A percentile compares a stretch with the other conserved stretches of the same genome.
Conservation (phyloP, 2,797 vertebrate genomes). For the Coilia nasus region DNA sequence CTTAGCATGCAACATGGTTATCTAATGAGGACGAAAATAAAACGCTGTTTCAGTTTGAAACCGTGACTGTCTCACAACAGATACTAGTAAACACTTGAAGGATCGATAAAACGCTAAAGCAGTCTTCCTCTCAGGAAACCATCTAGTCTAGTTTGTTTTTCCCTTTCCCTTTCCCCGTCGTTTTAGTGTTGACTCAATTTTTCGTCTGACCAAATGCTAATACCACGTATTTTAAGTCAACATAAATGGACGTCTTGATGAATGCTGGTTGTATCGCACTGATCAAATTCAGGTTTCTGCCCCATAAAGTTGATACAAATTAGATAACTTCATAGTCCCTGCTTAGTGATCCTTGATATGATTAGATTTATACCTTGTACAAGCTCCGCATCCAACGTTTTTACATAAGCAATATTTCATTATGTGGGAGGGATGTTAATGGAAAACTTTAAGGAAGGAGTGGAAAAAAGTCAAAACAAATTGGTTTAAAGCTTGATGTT, state of each 20-base stretch:
- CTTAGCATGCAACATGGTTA: neutral
- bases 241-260: constrained; percentile 46
- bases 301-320: constrained; percentile 61
- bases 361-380: constrained; percentile 54
- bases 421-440: constrained; percentile 59
- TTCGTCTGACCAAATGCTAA: constrained; percentile 31
- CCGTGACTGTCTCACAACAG: neutral
- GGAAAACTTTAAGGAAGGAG: constrained; percentile 65
- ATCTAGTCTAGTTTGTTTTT: constrained; percentile 15
- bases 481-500: constrained; percentile 64
- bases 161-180: neutral
- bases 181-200: constrained; percentile 37
- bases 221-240: constrained; percentile 33
- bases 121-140: neutral
- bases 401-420: constrained; percentile 64
- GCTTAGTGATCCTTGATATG: constrained; percentile 54
- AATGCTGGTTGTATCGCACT: constrained; percentile 39
- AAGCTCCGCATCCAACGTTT: constrained; percentile 54
- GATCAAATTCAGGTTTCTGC: constrained; percentile 57
- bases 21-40: neutral
- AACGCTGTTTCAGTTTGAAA: neutral
- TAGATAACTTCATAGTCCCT: constrained; percentile 51
- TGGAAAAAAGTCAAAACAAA: constrained; percentile 64
- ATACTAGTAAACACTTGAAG: neutral
- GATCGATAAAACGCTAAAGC: neutral